phyloP scores from a whole-genome alignment of 2,888 invertebrate genomes.

The Cryptus armator region DNA sequence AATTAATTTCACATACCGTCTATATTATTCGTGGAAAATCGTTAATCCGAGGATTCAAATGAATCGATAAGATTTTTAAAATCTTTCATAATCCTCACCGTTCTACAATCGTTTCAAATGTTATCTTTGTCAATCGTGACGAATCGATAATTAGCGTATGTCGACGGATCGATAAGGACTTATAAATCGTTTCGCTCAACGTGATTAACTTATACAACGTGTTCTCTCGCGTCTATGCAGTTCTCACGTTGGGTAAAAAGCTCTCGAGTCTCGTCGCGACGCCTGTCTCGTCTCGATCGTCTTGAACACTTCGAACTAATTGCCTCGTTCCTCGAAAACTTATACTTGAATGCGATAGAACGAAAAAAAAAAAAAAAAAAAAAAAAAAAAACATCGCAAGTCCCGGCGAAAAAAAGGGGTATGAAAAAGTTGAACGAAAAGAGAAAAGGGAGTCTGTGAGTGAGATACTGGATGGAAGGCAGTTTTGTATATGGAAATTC shows the following conservation, averaged over 20 bases:
- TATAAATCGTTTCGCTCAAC: slow-evolving; percentile 3
- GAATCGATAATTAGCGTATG: background rate
- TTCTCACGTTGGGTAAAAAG: slow-evolving; percentile 7
- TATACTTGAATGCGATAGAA: background rate
- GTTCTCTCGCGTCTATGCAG: background rate
- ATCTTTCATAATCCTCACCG: background rate
- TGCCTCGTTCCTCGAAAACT: slow-evolving; percentile 19
- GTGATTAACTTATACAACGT: background rate
- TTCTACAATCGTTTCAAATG: background rate
- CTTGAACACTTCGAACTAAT: slow-evolving; percentile 30
- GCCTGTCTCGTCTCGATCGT: slow-evolving; percentile 38
- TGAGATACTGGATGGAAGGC: background rate
- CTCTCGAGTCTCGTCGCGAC: slow-evolving; percentile 37
- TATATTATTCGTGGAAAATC: background rate
- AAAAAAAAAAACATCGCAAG: background rate
- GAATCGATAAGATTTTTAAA: no score
- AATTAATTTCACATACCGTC: background rate
- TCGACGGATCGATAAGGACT: background rate
- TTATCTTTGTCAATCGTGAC: background rate
- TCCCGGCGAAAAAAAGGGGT: background rate
- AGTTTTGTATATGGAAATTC: slow-evolving; percentile 20
- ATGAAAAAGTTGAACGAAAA: background rate
- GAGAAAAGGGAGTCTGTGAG: background rate
- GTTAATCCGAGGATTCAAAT: no score
- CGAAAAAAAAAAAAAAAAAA: background rate